Evolutionary conservation across 1,140 invertebrate genomes (phyloP).

Genomic region (Stenopsyche tienmushanensis): DNA sequence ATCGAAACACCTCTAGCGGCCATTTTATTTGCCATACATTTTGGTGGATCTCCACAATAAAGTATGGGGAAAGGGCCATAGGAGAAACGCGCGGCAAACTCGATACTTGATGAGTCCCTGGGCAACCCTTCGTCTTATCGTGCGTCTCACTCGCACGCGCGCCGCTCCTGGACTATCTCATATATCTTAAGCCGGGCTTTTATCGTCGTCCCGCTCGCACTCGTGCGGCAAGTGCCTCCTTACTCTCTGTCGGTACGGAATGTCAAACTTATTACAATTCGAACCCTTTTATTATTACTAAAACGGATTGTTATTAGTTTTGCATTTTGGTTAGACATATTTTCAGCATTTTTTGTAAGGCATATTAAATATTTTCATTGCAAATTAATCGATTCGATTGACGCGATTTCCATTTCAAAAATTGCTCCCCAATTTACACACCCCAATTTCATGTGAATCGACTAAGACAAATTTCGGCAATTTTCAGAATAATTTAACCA

Average conservation of each 20-base stretch:
- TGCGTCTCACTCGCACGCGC: constrained; percentile 56
- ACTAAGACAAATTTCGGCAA: no score
- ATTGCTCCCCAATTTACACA: no score
- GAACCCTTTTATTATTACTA: background rate
- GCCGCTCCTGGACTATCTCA: constrained; percentile 45
- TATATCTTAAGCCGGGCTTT: constrained; percentile 36
- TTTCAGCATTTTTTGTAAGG: background rate
- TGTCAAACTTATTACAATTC: constrained; percentile 9
- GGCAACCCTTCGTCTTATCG: constrained; percentile 60
- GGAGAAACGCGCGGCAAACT: constrained; percentile 43
- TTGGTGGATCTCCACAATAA: constrained; percentile 52
- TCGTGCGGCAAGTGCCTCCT: constrained; percentile 10
- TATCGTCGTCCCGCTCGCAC: constrained; percentile 19
- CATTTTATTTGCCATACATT: constrained; percentile 58
- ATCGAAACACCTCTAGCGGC: constrained; percentile 46
- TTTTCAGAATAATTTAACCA: no score
- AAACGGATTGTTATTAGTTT: no score
- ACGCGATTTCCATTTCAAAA: no score
- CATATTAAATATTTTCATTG: no score
- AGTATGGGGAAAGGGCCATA: constrained; percentile 45
- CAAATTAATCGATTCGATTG: no score
- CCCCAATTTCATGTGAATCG: no score
- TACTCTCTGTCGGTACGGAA: background rate
- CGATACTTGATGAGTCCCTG: constrained; percentile 53
- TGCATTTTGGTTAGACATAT: background rate